phyloP scores from a whole-genome alignment of 2,797 vertebrate genomes.

The Champsocephalus gunnari region DNA sequence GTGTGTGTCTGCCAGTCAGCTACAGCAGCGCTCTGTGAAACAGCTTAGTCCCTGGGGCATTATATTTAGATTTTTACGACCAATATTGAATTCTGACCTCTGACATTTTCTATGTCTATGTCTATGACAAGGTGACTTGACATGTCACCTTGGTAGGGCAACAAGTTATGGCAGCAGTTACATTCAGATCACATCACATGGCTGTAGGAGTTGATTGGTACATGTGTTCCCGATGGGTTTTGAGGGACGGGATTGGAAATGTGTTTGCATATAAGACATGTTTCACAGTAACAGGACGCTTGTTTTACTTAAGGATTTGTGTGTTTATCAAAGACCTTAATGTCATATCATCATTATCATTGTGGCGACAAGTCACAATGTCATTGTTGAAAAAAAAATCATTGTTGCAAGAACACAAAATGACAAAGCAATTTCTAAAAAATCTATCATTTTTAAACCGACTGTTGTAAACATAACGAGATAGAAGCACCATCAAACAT shows the following conservation, averaged over 20 bases:
- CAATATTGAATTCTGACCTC: constrained; percentile 80
- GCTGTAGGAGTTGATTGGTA: constrained; percentile 44
- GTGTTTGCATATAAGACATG: constrained; percentile 22
- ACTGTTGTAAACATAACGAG: constrained; percentile 34
- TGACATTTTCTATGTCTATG: constrained; percentile 70
- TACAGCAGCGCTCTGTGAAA: constrained; percentile 63
- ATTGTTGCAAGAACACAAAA: constrained; percentile 6
- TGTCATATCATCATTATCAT: constrained; percentile 25
- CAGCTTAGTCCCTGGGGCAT: constrained; percentile 62
- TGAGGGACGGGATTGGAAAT: constrained; percentile 45
- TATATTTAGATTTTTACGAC: constrained; percentile 85
- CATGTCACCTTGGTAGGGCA: constrained; percentile 51
- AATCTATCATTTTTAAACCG: neutral
- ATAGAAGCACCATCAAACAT: constrained; percentile 13
- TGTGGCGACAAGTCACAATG: constrained; percentile 28
- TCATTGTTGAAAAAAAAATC: constrained; percentile 7
- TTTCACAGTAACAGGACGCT: constrained; percentile 28
- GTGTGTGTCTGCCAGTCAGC: constrained; percentile 59
- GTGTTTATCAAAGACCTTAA: constrained; percentile 30
- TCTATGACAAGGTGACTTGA: constrained; percentile 73
- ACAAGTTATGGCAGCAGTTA: constrained; percentile 57
- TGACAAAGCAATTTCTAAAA: constrained; percentile 26
- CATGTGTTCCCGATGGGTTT: constrained; percentile 52
- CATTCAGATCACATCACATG: constrained; percentile 54
- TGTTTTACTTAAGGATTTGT: constrained; percentile 37